Evolutionary conservation across 2,797 vertebrate genomes (phyloP).

Genomic region (Sebastolobus altivelis): DNA sequence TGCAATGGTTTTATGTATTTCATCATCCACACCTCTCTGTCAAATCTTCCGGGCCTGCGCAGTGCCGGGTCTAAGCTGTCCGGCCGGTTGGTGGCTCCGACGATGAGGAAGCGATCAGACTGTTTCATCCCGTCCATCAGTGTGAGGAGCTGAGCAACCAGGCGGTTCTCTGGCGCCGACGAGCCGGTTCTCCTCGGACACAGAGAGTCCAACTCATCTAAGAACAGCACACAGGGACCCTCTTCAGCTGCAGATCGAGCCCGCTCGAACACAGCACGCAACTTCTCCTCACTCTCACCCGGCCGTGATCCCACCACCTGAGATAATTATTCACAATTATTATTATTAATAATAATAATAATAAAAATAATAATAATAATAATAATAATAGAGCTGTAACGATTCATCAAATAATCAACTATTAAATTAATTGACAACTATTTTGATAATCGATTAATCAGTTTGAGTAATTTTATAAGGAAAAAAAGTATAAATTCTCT

Average conservation of each 20-base stretch:
- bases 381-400: too few species aligned
- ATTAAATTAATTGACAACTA: too few species aligned
- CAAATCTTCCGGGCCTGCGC: conserved; percentile 93
- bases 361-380: too few species aligned
- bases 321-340: background rate
- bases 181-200: conserved; percentile 88
- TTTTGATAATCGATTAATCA: too few species aligned
- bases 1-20: background rate
- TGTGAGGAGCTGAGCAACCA: conserved; percentile 94
- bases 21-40: conserved; percentile 89
- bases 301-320: conserved; percentile 91
- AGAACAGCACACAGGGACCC: conserved; percentile 90
- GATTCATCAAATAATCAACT: too few species aligned
- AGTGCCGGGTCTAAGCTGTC: conserved; percentile 92
- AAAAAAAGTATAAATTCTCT: too few species aligned
- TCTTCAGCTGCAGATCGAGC: conserved; percentile 84
- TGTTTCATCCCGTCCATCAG: conserved; percentile 90
- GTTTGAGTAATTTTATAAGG: too few species aligned
- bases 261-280: conserved; percentile 87
- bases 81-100: conserved; percentile 93
- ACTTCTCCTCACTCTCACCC: conserved; percentile 93
- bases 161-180: conserved; percentile 87
- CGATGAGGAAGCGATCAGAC: conserved; percentile 85
- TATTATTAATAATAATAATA: background rate
- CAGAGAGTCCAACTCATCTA: conserved; percentile 94